phyloP scores from a whole-genome alignment of 2,888 invertebrate species.

The Campoletis raptor region DNA sequence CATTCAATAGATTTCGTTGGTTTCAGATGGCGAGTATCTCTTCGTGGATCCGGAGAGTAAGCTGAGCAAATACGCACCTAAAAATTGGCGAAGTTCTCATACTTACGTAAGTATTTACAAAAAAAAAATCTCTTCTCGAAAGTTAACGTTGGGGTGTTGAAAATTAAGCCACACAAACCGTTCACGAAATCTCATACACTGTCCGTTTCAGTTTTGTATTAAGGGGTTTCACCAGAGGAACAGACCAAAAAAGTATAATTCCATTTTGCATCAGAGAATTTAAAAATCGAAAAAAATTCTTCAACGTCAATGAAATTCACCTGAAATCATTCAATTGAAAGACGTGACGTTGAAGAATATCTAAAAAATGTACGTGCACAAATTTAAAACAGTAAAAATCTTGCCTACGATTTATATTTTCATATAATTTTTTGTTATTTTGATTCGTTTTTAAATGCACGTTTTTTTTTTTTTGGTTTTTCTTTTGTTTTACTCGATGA shows the following conservation, averaged over 20 bases:
- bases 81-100: slow-evolving; percentile 97
- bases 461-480: slow-evolving; percentile 1
- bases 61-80: slow-evolving; percentile 98
- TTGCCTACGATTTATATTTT: neutral
- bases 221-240: too few species aligned
- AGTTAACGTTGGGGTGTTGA: neutral
- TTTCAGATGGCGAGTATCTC: slow-evolving; percentile 97
- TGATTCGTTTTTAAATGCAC: slow-evolving; percentile 6
- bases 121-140: neutral
- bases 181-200: neutral
- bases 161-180: neutral
- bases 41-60: slow-evolving; percentile 98
- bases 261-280: too few species aligned
- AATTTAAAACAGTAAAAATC: neutral
- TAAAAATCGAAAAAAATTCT: too few species aligned
- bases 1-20: neutral
- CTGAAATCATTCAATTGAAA: too few species aligned
- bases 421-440: slow-evolving; percentile 28
- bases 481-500: slow-evolving; percentile 8
- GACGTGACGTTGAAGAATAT: neutral
- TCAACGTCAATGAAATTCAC: too few species aligned
- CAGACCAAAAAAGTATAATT: too few species aligned
- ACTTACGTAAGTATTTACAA: slow-evolving; percentile 90
- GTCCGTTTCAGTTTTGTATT: neutral
- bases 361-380: neutral